Evolutionary conservation across 2,797 vertebrate species (phyloP).

Genomic region (Falco peregrinus): DNA sequence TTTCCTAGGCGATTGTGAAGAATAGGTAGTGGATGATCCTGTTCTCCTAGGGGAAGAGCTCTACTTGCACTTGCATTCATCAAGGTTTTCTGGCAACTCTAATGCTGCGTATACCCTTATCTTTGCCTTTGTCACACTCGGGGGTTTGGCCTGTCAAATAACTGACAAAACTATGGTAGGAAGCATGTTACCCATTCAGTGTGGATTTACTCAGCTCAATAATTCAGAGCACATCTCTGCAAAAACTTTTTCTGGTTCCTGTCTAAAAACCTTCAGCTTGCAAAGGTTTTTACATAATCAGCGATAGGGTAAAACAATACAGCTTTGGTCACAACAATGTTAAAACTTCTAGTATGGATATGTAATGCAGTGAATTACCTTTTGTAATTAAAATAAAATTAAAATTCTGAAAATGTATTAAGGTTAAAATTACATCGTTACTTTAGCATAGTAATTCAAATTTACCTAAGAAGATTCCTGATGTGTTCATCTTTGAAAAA

Average conservation of each 20-base stretch:
- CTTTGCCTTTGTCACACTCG: constrained; percentile 74
- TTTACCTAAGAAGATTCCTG: background rate
- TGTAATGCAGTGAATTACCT: background rate
- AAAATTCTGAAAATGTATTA: background rate
- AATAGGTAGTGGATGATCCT: constrained; percentile 62
- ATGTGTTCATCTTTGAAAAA: background rate
- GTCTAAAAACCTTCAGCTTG: background rate
- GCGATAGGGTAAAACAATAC: background rate
- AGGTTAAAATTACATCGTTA: background rate
- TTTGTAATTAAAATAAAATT: background rate
- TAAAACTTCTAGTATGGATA: background rate
- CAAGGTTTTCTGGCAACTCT: constrained; percentile 54
- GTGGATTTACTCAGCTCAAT: constrained; percentile 6
- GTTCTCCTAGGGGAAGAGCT: constrained; percentile 68
- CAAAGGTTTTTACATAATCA: background rate
- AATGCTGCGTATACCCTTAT: constrained; percentile 33
- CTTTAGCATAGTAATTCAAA: background rate
- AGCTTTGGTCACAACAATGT: background rate
- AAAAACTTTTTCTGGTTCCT: background rate
- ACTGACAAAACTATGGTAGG: constrained; percentile 59
- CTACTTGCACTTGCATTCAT: constrained; percentile 72
- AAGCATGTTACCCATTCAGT: constrained; percentile 34
- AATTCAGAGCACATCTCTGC: background rate
- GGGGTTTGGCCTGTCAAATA: constrained; percentile 72
- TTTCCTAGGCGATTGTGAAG: constrained; percentile 67